Base-by-base conservation (phyloP, 2,888 invertebrate genomes). In the Pyrochroa serraticornis region DNA sequence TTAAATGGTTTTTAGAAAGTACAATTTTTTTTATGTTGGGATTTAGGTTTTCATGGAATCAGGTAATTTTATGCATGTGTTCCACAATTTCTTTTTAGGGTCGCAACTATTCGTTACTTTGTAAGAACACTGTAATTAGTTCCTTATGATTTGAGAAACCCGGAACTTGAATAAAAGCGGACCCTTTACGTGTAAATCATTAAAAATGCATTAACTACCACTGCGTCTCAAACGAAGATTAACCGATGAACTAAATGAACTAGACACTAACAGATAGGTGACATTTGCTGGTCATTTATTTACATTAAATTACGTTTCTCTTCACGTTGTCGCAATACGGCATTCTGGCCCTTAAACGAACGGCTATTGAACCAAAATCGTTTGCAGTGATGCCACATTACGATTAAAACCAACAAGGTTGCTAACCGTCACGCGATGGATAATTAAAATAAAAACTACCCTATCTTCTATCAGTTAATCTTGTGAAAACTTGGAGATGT, bases 301-400 rank as follows among this genome's bases (percentile, higher is more conserved):
- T 49, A 49, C 49, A 42, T 49, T 49, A 49, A 49, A 49, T 49
- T 41, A 49, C 22, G 34, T 37, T 33, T 35, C 46, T 36, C 30
- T 9, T 36, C 35, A 14, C 13, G 13, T 12, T 39, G 9, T 12
- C 8, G 13, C 13, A 39, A 39, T 10, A 35, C 6, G 39, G 12
- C 9, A 39, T 6, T 12, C 39, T 12, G 13, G 13, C 10, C 39
- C 12, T 39, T 35, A 35, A 10, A n/a, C 3, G 8, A 3, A 3
- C 10, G 9, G 9, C 9, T 39, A 12, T 39, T 39, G 10, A 39
- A 39, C n/a, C 36, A 12, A 10, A 39, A 10, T 39, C 39, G 12
- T 12, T 39, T 39, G 8, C 10, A 3, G 12, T 12, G 39, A 39
- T n/a, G 39, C 12, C 10, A 3, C 13, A 39, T 10, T 8, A 13